phyloP scores from a whole-genome alignment of 2,797 vertebrate species.

The Neopelma chrysocephalum region DNA sequence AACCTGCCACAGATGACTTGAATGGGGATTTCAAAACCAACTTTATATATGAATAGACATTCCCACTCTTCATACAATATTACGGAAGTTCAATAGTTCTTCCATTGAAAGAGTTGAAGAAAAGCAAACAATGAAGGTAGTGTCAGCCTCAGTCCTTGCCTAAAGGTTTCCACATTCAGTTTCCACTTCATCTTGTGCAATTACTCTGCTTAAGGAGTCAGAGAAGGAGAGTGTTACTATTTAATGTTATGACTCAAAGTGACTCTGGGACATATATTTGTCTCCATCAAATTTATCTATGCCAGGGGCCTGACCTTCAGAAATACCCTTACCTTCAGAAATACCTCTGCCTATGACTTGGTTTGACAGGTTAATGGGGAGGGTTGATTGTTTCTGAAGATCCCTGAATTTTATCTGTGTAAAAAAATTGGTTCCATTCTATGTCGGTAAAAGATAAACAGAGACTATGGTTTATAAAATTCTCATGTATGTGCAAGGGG shows the following conservation, averaged over 20 bases:
- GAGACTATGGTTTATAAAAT: neutral
- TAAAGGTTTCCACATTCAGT: neutral
- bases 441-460: neutral
- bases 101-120: neutral
- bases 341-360: neutral
- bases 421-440: neutral
- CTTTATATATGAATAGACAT: neutral
- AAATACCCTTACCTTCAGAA: neutral
- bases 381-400: neutral
- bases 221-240: neutral
- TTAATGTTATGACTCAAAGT: neutral
- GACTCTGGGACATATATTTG: neutral
- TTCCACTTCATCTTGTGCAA: neutral
- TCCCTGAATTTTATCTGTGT: neutral
- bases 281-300: neutral
- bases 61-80: neutral
- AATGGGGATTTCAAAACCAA: neutral
- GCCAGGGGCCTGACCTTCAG: neutral
- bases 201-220: neutral
- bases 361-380: neutral
- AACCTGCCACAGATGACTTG: neutral
- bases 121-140: neutral
- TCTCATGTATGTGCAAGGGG: neutral
- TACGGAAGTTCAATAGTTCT: neutral
- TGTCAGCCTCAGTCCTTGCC: neutral